Conservation (phyloP, 2,113 vertebrate genomes). For the Amphilophus citrinellus region DNA sequence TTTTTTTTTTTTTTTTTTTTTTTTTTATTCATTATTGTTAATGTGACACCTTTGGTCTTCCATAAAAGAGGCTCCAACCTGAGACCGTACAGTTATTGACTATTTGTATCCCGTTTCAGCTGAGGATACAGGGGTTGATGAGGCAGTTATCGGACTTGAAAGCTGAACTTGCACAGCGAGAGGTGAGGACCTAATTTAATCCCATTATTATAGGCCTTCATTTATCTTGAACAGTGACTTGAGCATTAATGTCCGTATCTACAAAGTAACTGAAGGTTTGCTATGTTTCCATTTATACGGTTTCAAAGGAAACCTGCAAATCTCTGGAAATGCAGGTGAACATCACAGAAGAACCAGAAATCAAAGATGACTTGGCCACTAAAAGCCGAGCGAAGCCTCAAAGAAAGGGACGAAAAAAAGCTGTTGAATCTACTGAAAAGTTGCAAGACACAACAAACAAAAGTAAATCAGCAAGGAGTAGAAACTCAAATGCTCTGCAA, state of each 20-base stretch:
- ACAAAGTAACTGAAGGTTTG: not conserved
- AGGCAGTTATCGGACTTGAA: conserved; percentile 43
- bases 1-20: no score
- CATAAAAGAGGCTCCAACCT: not conserved
- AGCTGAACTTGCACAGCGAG: conserved; percentile 26
- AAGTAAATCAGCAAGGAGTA: not conserved
- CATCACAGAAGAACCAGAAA: not conserved
- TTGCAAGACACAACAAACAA: not conserved
- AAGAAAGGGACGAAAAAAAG: not conserved
- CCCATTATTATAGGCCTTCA: no score
- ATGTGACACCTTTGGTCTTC: rapidly evolving
- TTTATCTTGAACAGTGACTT: not conserved
- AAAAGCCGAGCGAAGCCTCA: not conserved
- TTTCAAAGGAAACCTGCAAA: conserved; percentile 34
- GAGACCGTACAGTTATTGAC: not conserved
- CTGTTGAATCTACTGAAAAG: not conserved
- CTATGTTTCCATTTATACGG: not conserved
- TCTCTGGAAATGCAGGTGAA: conserved; percentile 2
- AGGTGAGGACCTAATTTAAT: conserved; percentile 47
- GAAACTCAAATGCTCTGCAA: not conserved
- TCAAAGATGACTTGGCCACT: not conserved
- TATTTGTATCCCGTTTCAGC: conserved; percentile 31
- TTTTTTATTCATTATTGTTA: no score
- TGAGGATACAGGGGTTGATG: conserved; percentile 48
- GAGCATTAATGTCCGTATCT: not conserved